These are phyloP conservation scores for Falco novaeseelandiae DNA, from an alignment of 2,797 vertebrate species.

Conservation along the genomic window DNA sequence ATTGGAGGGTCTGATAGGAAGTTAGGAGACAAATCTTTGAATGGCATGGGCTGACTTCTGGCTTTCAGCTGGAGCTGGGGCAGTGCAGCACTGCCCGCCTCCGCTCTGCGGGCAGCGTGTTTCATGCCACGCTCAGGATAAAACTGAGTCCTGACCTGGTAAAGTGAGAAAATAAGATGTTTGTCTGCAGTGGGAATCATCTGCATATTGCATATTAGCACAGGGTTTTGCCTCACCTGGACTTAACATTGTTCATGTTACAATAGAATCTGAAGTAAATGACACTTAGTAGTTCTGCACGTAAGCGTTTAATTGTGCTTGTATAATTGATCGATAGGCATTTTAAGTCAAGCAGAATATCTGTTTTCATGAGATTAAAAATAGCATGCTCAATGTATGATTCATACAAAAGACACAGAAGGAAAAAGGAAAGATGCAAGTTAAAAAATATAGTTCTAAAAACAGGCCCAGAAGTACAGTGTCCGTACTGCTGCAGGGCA, in stretches of 20 bases:
- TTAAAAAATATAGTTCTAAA: neutral
- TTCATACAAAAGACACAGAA: neutral
- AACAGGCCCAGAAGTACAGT: neutral
- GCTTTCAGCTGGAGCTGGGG: no score
- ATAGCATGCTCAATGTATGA: rapidly evolving
- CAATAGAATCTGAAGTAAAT: neutral
- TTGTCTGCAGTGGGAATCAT: neutral
- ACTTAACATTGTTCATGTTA: neutral
- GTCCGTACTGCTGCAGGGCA: neutral
- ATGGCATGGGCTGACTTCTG: neutral
- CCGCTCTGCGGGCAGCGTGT: rapidly evolving
- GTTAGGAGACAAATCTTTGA: no score
- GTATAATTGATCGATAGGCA: neutral
- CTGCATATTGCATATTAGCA: neutral
- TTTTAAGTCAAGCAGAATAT: neutral
- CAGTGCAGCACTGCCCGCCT: neutral
- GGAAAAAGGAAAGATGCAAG: neutral
- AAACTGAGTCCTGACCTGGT: no score
- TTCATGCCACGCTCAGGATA: rapidly evolving
- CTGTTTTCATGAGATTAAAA: neutral
- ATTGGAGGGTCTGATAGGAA: neutral
- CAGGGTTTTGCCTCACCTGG: neutral
- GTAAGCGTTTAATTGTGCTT: neutral
- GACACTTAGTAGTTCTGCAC: neutral
- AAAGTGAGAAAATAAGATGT: neutral